Conservation (phyloP, 2,888 invertebrate genomes). For the Archaeoteleia sp. region DNA sequence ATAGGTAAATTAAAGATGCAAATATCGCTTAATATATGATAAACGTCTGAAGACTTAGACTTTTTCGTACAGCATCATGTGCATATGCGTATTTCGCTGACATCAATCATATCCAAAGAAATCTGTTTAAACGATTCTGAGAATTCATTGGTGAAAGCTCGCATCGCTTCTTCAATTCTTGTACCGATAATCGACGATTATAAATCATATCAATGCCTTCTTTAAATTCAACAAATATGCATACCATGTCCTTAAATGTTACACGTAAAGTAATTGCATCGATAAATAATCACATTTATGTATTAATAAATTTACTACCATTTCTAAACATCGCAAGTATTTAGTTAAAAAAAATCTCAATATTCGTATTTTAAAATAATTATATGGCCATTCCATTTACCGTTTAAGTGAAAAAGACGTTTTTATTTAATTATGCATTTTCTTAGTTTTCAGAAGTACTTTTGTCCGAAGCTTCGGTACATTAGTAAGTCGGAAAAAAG, state of each 20-base stretch:
- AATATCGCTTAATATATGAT: slow-evolving; percentile 25
- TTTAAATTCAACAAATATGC: no score
- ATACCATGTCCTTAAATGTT: slow-evolving; percentile 11
- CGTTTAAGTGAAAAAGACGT: no score
- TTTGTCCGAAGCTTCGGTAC: no score
- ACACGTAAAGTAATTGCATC: no score
- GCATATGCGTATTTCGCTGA: slow-evolving; percentile 36
- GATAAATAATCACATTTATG: slow-evolving; percentile 32
- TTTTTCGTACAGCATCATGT: slow-evolving; percentile 22
- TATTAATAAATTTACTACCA: no score
- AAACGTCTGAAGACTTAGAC: slow-evolving; percentile 10
- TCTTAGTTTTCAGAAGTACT: no score
- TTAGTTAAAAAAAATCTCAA: no score
- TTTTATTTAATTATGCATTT: no score
- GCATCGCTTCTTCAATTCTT: slow-evolving; percentile 47
- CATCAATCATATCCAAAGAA: slow-evolving; percentile 42
- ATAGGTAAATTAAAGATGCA: slow-evolving; percentile 33
- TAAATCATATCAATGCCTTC: slow-evolving; percentile 38
- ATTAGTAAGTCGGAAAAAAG: no score
- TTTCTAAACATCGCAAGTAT: no score
- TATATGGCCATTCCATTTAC: no score
- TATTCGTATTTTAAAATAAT: no score
- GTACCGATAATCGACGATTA: slow-evolving; percentile 42
- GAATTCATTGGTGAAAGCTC: slow-evolving; percentile 43
- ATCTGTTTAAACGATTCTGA: slow-evolving; percentile 39